A percentile compares a stretch with the other conserved stretches of the same genome.
phyloP scores from a whole-genome alignment of 2,888 invertebrate genomes.

The Galerucella pusilla region DNA sequence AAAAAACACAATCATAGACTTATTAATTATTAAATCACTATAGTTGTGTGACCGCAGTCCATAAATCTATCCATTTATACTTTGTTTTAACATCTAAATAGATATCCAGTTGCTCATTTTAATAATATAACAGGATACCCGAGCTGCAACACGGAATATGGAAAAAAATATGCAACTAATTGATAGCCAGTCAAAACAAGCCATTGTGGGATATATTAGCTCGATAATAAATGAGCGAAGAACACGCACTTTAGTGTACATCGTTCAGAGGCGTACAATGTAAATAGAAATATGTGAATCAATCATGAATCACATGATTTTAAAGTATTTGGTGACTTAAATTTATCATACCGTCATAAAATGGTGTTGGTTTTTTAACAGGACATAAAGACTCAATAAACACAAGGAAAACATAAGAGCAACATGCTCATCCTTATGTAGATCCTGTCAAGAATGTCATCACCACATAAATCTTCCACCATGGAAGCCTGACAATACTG shows the following conservation, averaged over 20 bases:
- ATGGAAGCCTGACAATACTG: no score
- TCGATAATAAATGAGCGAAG: constrained; percentile 44
- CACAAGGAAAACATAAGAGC: no score
- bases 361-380: no score
- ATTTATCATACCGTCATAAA: no score
- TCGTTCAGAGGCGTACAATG: neutral
- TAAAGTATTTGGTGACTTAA: no score
- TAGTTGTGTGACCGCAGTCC: neutral
- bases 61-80: neutral
- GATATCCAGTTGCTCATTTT: constrained; percentile 6
- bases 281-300: no score
- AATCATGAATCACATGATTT: no score
- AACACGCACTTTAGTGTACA: constrained; percentile 42
- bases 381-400: no score
- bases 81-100: neutral
- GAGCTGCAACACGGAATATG: constrained; percentile 12
- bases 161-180: constrained; percentile 33
- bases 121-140: constrained; percentile 1
- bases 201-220: constrained; percentile 41
- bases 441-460: no score
- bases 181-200: constrained; percentile 44
- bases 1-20: neutral
- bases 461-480: no score
- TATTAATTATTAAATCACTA: neutral
- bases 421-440: no score